phyloP scores from a whole-genome alignment of 2,113 vertebrate species.

The Turdus rufiventris region DNA sequence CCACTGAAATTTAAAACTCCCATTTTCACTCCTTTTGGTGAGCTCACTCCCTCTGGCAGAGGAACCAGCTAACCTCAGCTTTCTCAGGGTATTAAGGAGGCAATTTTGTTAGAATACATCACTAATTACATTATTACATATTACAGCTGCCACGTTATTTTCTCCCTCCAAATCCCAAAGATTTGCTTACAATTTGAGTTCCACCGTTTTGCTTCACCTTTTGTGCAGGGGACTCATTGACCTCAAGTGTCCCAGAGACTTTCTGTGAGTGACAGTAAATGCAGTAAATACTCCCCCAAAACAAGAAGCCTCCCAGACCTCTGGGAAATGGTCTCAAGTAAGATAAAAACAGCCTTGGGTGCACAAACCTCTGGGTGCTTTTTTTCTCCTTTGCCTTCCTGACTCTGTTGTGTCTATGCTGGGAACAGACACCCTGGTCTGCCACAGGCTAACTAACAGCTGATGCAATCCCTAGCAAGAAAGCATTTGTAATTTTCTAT shows the following conservation, averaged over 20 bases:
- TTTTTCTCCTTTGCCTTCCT: background rate
- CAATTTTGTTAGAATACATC: background rate
- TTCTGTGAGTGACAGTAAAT: background rate
- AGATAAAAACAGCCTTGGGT: background rate
- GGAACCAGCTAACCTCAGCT: background rate
- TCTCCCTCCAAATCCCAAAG: background rate
- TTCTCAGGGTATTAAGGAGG: background rate
- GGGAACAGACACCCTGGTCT: background rate
- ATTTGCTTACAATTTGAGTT: background rate
- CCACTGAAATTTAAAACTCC: background rate
- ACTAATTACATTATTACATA: background rate
- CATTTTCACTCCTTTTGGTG: background rate
- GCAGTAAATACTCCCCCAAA: background rate
- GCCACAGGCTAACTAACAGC: background rate
- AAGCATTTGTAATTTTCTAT: background rate
- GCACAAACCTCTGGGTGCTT: background rate
- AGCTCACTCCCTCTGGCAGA: background rate
- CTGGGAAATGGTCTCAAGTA: background rate
- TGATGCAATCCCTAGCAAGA: background rate
- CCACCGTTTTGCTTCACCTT: background rate
- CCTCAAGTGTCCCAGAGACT: background rate
- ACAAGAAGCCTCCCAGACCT: background rate
- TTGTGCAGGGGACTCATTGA: background rate
- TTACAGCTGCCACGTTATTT: background rate
- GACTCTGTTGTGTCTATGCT: rapidly evolving